Evolutionary conservation across 2,888 invertebrate species (phyloP).

Genomic region (Acleris laterana): DNA sequence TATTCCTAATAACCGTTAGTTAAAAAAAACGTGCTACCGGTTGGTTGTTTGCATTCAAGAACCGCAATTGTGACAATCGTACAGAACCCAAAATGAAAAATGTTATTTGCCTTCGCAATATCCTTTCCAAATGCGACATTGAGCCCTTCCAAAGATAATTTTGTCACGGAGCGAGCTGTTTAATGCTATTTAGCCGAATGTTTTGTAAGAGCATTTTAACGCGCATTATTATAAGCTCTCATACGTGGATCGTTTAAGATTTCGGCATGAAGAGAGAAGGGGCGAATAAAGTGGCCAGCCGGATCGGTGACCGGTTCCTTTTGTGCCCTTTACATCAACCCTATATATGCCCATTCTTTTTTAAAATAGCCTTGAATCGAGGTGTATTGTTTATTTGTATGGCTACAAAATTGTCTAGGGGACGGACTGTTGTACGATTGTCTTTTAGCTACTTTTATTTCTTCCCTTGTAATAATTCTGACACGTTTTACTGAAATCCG

Average conservation of each 20-base stretch:
- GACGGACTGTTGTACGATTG: no score
- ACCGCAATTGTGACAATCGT: background rate
- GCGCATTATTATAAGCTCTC: slow-evolving; percentile 33
- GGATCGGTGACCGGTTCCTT: background rate
- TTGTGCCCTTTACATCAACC: slow-evolving; percentile 14
- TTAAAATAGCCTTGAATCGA: no score
- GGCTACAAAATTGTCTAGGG: no score
- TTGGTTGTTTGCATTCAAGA: no score
- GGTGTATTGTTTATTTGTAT: no score
- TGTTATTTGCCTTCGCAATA: background rate
- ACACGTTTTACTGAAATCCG: no score
- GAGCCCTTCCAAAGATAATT: slow-evolving; percentile 33
- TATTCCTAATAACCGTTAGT: no score
- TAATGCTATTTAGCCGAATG: slow-evolving; percentile 36
- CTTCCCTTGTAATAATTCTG: no score
- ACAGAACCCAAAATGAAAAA: slow-evolving; percentile 20
- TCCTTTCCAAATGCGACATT: slow-evolving; percentile 19
- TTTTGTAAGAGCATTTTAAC: slow-evolving; percentile 24
- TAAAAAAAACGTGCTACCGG: no score
- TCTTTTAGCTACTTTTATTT: no score
- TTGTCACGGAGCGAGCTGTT: slow-evolving; percentile 32
- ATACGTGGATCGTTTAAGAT: slow-evolving; percentile 22
- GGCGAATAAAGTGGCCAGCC: slow-evolving; percentile 8
- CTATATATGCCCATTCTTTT: background rate
- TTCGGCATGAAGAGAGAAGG: slow-evolving; percentile 21